Percentiles rank a stretch among this genome's conserved stretches.
Conservation (phyloP, 1,140 invertebrate species). For the Trinorchestia longiramus region DNA sequence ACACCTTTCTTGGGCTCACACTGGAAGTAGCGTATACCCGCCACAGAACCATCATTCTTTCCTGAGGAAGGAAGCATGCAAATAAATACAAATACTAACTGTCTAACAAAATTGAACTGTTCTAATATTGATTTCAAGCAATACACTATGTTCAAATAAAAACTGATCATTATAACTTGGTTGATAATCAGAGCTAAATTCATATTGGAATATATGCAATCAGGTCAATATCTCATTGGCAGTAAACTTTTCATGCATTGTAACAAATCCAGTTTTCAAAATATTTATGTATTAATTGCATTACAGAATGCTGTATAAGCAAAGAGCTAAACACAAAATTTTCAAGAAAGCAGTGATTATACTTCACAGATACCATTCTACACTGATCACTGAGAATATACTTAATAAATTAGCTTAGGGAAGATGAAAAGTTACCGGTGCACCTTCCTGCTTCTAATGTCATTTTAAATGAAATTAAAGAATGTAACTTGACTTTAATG, state of each 20-base stretch:
- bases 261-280: neutral
- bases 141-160: neutral
- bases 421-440: neutral
- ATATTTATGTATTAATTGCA: neutral
- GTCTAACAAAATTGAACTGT: neutral
- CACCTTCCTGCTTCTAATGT: neutral
- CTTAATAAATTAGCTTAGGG: neutral
- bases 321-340: neutral
- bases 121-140: neutral
- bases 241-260: neutral
- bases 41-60: conserved; percentile 97
- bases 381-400: too few relatives aligned
- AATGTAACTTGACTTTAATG: neutral
- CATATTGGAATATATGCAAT: neutral
- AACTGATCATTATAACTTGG: neutral
- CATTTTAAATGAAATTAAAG: neutral
- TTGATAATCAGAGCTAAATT: neutral
- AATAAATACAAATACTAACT: neutral
- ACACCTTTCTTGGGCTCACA: conserved; percentile 93
- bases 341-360: neutral
- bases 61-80: conserved; percentile 73
- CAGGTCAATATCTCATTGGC: neutral
- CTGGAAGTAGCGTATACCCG: conserved; percentile 91
- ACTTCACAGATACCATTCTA: neutral
- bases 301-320: too few relatives aligned